Evolutionary conservation across 2,113 vertebrate genomes (phyloP).

Genomic region (Hippocampus abdominalis): DNA sequence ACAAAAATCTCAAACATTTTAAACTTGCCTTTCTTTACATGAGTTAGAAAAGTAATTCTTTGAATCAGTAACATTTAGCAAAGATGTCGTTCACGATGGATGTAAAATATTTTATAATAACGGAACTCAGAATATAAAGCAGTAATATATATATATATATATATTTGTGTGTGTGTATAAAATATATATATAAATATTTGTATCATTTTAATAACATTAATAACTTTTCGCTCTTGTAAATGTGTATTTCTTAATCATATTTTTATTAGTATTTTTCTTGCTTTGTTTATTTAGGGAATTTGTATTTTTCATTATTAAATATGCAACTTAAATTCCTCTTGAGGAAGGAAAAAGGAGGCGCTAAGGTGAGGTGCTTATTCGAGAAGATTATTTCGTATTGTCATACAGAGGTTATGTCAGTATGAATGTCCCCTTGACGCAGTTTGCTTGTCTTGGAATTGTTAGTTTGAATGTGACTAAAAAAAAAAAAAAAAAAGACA

Average conservation of each 20-base stretch:
- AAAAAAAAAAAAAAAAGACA: background rate
- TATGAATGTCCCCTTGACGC: background rate
- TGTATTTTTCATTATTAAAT: too few relatives aligned
- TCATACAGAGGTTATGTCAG: background rate
- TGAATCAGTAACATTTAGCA: background rate
- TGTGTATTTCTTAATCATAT: background rate
- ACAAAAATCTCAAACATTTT: background rate
- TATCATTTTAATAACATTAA: background rate
- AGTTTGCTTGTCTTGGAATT: background rate
- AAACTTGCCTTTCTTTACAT: background rate
- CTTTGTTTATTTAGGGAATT: too few relatives aligned
- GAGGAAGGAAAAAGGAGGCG: background rate
- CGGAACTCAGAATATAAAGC: too few relatives aligned
- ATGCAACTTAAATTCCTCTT: too few relatives aligned
- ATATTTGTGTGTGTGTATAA: too few relatives aligned
- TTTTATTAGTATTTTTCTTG: too few relatives aligned
- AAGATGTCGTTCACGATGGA: background rate
- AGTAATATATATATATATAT: too few relatives aligned
- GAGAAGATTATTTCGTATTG: background rate
- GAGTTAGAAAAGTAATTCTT: background rate
- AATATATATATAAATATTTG: too few relatives aligned
- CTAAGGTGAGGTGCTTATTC: background rate
- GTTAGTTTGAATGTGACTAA: constrained; percentile 6
- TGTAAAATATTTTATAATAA: background rate
- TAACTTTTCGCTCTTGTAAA: background rate